A percentile compares a stretch with the other conserved stretches of the same genome.
Conservation (phyloP, 2,797 vertebrate species). For the Pangasius sanitwongsei region DNA sequence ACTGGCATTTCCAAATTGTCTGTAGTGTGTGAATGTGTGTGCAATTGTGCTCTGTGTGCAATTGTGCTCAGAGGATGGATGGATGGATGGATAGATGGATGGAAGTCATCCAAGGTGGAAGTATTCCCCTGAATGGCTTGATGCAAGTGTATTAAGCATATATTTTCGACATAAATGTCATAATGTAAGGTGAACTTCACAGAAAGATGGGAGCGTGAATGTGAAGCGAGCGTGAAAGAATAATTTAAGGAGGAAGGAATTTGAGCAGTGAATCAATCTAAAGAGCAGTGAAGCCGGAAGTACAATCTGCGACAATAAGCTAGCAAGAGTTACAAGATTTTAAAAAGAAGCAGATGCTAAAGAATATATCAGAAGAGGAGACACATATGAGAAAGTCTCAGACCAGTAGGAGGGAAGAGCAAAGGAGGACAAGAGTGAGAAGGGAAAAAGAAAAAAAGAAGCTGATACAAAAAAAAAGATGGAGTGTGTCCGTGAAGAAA, state of each 20-base stretch:
- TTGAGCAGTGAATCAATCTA: background rate
- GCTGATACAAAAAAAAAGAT: background rate
- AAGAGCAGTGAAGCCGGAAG: background rate
- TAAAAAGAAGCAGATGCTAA: background rate
- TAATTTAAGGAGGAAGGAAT: background rate
- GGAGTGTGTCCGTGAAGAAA: background rate
- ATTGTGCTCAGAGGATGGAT: too few relatives aligned
- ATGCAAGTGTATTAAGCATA: background rate
- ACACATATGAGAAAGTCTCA: background rate
- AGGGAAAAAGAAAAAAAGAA: background rate
- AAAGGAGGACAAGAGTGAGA: background rate
- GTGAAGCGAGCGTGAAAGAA: background rate
- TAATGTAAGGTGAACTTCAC: background rate
- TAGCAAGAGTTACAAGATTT: background rate
- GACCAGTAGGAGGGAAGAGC: background rate
- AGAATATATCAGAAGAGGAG: background rate
- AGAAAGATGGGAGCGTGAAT: background rate
- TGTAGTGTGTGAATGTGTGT: too few relatives aligned
- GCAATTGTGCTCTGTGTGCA: too few relatives aligned
- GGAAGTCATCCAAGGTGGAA: background rate
- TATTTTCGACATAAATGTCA: background rate
- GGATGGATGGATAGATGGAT: too few relatives aligned
- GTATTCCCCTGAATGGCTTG: background rate
- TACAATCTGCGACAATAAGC: background rate
- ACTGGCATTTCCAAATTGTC: too few relatives aligned